These are phyloP conservation scores for Agrotis exclamationis DNA, from an alignment of 2,888 invertebrate genomes.

Conservation along the genomic window DNA sequence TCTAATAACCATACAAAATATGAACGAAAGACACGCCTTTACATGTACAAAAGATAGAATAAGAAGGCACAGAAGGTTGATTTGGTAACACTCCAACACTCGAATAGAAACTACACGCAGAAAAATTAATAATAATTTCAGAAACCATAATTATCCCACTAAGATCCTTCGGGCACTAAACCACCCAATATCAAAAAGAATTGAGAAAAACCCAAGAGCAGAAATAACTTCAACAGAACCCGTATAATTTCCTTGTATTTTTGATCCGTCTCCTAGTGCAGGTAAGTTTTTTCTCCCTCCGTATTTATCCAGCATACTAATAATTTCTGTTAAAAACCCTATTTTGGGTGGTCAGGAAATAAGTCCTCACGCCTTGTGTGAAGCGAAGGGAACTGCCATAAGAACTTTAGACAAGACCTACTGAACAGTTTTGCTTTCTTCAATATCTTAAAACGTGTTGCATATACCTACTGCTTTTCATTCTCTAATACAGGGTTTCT, in stretches of 20 bases:
- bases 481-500: no score
- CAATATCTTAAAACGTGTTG: not conserved
- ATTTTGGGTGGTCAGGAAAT: no score
- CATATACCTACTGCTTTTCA: not conserved
- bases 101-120: not conserved
- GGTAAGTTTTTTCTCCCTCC: not conserved
- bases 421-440: not conserved
- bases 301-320: not conserved
- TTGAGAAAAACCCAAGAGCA: not conserved
- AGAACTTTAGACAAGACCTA: not conserved
- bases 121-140: no score
- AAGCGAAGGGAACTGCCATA: no score
- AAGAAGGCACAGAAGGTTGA: slow-evolving; percentile 13
- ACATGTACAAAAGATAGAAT: slow-evolving; percentile 21
- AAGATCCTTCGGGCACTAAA: not conserved
- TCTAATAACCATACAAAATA: slow-evolving; percentile 64
- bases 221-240: not conserved
- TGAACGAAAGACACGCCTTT: slow-evolving; percentile 76
- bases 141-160: not conserved
- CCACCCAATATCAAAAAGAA: not conserved
- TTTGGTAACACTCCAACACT: not conserved
- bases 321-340: not conserved
- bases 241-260: not conserved
- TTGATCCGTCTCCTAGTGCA: not conserved
- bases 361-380: no score